Evolutionary conservation across 1,140 invertebrate genomes (phyloP).

Genomic region (Drosophila repleta): DNA sequence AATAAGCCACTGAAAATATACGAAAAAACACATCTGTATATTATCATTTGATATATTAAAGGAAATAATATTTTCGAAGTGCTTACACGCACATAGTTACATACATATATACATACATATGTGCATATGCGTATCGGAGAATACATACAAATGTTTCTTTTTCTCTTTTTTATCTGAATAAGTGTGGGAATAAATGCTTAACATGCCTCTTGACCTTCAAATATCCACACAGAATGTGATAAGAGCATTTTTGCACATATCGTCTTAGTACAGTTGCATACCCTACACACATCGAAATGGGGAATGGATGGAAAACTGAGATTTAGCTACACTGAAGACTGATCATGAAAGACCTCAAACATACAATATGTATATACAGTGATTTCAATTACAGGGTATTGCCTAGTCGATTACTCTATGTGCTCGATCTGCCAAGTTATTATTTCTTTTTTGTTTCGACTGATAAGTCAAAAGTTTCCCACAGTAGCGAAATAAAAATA

Average conservation of each 20-base stretch:
- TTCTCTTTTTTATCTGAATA: constrained; percentile 30
- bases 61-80: too few species aligned
- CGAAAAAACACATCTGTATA: too few species aligned
- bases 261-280: not conserved
- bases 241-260: constrained; percentile 30
- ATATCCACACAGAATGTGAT: constrained; percentile 12
- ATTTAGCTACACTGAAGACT: too few species aligned
- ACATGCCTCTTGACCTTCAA: constrained; percentile 34
- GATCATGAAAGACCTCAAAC: too few species aligned
- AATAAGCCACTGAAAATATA: too few species aligned
- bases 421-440: not conserved
- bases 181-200: constrained; percentile 29
- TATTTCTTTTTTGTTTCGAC: constrained; percentile 10
- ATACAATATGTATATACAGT: not conserved
- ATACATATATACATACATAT: not conserved
- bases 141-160: not conserved
- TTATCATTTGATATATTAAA: too few species aligned
- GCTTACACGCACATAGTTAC: too few species aligned
- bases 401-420: not conserved
- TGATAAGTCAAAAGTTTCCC: constrained; percentile 44
- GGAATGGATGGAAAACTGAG: too few species aligned
- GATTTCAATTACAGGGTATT: not conserved
- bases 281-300: not conserved
- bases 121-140: not conserved
- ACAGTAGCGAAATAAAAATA: constrained; percentile 31